Conservation (phyloP, 2,888 invertebrate species). For the Eupeodes luniger region DNA sequence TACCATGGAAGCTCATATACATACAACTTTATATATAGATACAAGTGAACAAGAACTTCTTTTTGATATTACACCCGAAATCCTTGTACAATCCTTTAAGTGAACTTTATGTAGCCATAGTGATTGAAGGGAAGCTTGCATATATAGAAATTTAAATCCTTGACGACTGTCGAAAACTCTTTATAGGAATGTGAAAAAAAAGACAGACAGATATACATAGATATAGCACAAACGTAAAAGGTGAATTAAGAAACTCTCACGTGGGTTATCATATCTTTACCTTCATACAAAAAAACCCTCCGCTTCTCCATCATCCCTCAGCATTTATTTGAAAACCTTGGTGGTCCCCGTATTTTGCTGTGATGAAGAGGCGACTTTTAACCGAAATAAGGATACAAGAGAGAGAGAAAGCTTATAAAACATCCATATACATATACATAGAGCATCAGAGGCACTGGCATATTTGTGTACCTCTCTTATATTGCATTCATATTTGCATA, state of each 20-base stretch:
- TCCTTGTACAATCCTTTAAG: slow-evolving; percentile 23
- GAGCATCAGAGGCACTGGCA: too few species aligned
- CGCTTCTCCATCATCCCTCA: neutral
- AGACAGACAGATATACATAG: neutral
- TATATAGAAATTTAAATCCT: slow-evolving; percentile 46
- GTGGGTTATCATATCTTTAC: slow-evolving; percentile 18
- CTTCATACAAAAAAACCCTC: neutral
- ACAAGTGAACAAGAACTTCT: slow-evolving; percentile 21
- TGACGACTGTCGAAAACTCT: slow-evolving; percentile 42
- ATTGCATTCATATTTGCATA: slow-evolving; percentile 73
- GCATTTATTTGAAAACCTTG: neutral
- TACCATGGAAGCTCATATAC: slow-evolving; percentile 8
- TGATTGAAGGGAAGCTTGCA: slow-evolving; percentile 53
- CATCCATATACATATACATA: neutral
- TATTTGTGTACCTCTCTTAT: neutral
- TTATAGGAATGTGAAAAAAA: neutral
- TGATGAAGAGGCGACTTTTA: slow-evolving; percentile 15
- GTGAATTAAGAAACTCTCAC: slow-evolving; percentile 60
- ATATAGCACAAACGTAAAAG: slow-evolving; percentile 37
- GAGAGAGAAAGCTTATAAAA: neutral
- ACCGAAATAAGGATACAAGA: slow-evolving; percentile 33
- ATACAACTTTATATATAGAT: neutral
- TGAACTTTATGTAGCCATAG: slow-evolving; percentile 29
- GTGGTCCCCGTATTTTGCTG: neutral
- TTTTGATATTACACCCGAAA: slow-evolving; percentile 62